Evolutionary conservation across 2,888 invertebrate genomes (phyloP), one percentile per base, ranked within the genome.

Genomic region (Tillus elongatus): DNA sequence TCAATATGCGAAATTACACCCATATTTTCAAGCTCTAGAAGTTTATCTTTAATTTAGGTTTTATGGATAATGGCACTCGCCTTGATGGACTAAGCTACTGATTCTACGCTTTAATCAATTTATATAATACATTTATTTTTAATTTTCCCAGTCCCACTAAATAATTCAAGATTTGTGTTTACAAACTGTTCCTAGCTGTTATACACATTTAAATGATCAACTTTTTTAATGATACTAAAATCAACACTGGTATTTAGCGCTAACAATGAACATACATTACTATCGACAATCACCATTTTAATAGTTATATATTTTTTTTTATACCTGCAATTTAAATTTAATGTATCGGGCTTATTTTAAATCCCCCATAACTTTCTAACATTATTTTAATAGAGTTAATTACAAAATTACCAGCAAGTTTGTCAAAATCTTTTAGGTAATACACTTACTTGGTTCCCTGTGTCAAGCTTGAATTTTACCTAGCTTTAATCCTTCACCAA

Each of bases 1-100:
- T 41, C 31, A 27, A 40, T 35, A 16, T 34, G 27, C 4, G n/a
- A 16, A 13, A 46, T 43, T n/a, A 48, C 39, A 10, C 13, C 13
- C 30, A 30, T 26, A 15, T 35, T 35, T 16, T 11, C 13, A 24
- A 41, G 34, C 4, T 30, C 24, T 10, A 36, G 29, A 14, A 43
- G 26, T 8, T 32, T 31, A 4, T 9, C 13, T 41, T 36, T 32
- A 41, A 24, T 29, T 12, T 36, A 14, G 12, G 8, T 36, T 36
- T 39, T 15, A 41, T 11, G 6, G 16, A 13, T n/a, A 33, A 19
- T 27, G 44, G 39, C 4, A 44, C 26, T 39, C 42, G 34, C 12
- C 39, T 27, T 10, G 14, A 13, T 8, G 31, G 4, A 33, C 30
- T 37, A n/a, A n/a, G 29, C 35, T 13, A 35, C 14, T 11, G 44